Conservation (phyloP, 2,888 invertebrate genomes). For the Desoria tigrina region DNA sequence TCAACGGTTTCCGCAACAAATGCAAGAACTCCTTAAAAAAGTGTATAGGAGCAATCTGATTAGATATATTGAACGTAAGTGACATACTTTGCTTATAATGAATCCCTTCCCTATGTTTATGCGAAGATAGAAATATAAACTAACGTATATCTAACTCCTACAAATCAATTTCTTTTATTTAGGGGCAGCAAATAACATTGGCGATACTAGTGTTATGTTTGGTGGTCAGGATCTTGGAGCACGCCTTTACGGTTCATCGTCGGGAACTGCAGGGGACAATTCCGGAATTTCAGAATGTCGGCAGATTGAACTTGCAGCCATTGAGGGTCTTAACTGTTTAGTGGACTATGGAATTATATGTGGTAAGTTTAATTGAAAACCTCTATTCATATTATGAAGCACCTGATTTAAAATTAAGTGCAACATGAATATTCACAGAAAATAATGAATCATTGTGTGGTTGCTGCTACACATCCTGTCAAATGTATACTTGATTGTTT, state of each 20-base stretch:
- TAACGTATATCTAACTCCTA: not conserved
- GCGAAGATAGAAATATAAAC: conserved; percentile 9
- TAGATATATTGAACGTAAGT: conserved; percentile 27
- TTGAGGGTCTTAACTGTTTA: conserved; percentile 38
- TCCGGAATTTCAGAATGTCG: conserved; percentile 10
- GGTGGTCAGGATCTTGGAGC: not conserved
- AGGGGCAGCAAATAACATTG: conserved; percentile 9
- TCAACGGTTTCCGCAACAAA: conserved; percentile 29
- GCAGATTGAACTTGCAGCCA: conserved; percentile 25
- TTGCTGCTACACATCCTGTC: too few species aligned
- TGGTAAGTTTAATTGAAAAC: conserved; percentile 32
- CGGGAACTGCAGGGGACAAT: not conserved
- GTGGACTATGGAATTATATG: conserved; percentile 38
- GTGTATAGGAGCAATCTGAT: conserved; percentile 36
- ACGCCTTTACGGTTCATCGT: not conserved
- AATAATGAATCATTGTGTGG: too few species aligned
- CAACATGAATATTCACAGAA: too few species aligned
- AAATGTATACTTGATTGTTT: not conserved
- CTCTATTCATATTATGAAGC: not conserved
- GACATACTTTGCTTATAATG: too few species aligned
- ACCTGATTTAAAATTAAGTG: too few species aligned
- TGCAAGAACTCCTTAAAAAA: conserved; percentile 29
- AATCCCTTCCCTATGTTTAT: too few species aligned
- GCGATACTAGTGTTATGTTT: conserved; percentile 12
- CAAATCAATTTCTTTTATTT: not conserved